Evolutionary conservation across 1,140 invertebrate species (phyloP), one percentile per base, ranked within the genome.

Genomic region (Dreissena rostriformis): DNA sequence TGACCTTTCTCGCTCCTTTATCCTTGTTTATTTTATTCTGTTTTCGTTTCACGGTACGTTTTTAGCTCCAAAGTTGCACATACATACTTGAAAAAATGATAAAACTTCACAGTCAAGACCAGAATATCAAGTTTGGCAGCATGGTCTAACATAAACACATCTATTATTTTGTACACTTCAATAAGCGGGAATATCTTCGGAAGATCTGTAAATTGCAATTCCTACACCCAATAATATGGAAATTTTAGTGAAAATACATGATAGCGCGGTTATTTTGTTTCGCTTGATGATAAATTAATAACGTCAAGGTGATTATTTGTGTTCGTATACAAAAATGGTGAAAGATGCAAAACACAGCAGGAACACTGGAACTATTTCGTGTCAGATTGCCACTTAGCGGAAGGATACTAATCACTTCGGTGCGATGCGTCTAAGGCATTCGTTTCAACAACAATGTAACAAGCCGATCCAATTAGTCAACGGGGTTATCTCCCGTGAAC

Each of bases 81-180:
- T 39, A 39, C 39, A 39, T 39, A 39, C 39, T 39, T 39, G 39
- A 39, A 2, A 39, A 39, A 39, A 39, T 39, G 39, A 39, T 39
- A 39, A 39, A 39, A 39, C 39, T 39, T 39, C 39, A 39, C 39
- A 39, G 2, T 39, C 39, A 39, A 39, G 39, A 39, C 39, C 39
- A 39, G 39, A 39, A 39, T 39, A 39, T 39, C 85, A 85, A 79
- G 85, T 86, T 86, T 88, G 89, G 89, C 90, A 92, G 91, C 91
- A 92, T 92, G 91, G 91, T 89, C 90, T 92, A 91, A 91, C 88
- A 91, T 90, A 90, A 86, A 91, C 87, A 87, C 76, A 86, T 86
- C 86, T 90, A 91, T 90, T 91, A 91, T 91, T 88, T 90, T 88
- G 88, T 90, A 90, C 91, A 91, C 90, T 90, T 91, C 91, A 91